phyloP scores from a whole-genome alignment of 2,888 invertebrate species.

The Apodemia hepburni region DNA sequence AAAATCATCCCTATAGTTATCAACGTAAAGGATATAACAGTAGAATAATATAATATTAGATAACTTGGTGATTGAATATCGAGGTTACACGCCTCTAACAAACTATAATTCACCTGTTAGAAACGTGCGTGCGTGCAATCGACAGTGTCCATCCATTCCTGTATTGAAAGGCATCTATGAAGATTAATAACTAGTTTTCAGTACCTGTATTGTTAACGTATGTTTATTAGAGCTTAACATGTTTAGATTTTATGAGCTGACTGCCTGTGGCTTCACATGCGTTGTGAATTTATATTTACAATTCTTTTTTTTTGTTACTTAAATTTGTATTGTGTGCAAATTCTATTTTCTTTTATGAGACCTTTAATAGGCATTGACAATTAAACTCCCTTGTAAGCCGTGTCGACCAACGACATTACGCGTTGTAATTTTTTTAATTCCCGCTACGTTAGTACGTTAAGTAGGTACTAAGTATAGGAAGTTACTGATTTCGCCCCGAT shows the following conservation, averaged over 20 bases:
- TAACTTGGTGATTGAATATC: slow-evolving; percentile 14
- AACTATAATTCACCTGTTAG: slow-evolving; percentile 14
- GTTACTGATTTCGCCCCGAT: too few relatives aligned
- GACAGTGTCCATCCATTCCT: slow-evolving; percentile 5
- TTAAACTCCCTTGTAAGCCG: too few relatives aligned
- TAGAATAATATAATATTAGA: neutral
- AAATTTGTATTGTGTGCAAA: too few relatives aligned
- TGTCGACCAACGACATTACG: too few relatives aligned
- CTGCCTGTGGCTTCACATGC: neutral
- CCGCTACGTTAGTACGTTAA: too few relatives aligned
- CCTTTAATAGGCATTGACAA: too few relatives aligned
- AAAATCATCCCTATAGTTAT: neutral
- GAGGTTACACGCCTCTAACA: slow-evolving; percentile 4
- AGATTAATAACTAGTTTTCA: slow-evolving; percentile 13
- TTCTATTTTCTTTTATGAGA: too few relatives aligned
- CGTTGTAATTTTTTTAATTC: too few relatives aligned
- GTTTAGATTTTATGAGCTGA: slow-evolving; percentile 4
- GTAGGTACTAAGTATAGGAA: too few relatives aligned
- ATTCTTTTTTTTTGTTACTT: neutral
- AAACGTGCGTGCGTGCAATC: slow-evolving; percentile 8
- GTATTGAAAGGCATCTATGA: slow-evolving; percentile 10
- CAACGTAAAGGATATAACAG: neutral
- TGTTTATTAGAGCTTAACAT: slow-evolving; percentile 1
- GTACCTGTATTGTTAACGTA: neutral
- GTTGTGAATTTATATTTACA: neutral